Percentiles rank a stretch among this genome's conserved stretches.
phyloP scores from a whole-genome alignment of 2,113 vertebrate genomes.

The Elaphurus davidianus region DNA sequence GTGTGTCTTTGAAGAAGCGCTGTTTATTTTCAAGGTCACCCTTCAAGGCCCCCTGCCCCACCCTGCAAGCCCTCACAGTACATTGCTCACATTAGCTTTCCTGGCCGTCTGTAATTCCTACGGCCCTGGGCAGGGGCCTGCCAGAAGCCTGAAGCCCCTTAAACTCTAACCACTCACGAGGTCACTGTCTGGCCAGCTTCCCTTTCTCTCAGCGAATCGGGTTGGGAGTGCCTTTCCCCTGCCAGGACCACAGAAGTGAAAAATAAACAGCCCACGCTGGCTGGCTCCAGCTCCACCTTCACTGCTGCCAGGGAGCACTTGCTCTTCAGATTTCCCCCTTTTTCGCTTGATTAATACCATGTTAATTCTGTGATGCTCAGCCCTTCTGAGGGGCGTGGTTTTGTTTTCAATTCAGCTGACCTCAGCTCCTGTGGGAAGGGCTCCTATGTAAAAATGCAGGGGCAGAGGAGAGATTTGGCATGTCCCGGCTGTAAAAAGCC shows the following conservation, averaged over 20 bases:
- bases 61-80: background rate
- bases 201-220: rapidly evolving
- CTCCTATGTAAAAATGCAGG: background rate
- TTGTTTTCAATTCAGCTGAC: background rate
- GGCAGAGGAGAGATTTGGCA: background rate
- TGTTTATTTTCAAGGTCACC: background rate
- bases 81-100: background rate
- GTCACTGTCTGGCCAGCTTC: background rate
- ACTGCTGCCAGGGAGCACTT: rapidly evolving
- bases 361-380: background rate
- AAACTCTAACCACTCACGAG: background rate
- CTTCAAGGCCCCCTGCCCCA: background rate
- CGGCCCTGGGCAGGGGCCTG: background rate
- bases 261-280: background rate
- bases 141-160: background rate
- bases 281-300: background rate
- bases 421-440: background rate
- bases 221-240: background rate
- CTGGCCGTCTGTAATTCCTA: background rate
- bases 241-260: background rate
- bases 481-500: background rate
- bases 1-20: background rate
- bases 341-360: background rate
- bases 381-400: background rate
- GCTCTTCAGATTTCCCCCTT: background rate